phyloP scores from a whole-genome alignment of 1,140 invertebrate genomes.

The Planococcus citri region DNA sequence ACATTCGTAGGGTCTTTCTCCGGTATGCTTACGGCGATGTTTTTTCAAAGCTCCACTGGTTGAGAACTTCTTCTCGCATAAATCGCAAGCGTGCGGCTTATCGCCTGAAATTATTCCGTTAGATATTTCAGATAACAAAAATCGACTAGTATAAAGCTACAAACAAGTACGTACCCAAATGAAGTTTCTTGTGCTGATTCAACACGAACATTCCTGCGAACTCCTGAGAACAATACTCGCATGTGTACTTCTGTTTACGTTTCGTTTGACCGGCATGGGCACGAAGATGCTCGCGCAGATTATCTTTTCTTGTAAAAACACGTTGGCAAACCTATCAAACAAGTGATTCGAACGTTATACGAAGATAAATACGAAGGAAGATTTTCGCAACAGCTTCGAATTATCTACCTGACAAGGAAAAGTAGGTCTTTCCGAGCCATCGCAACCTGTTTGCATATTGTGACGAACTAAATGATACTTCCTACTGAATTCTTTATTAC shows the following conservation, averaged over 20 bases:
- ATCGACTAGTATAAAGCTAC: not conserved
- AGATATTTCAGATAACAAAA: not conserved
- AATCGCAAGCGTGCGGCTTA: constrained; percentile 48
- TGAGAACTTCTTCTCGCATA: constrained; percentile 52
- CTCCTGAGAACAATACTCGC: constrained; percentile 53
- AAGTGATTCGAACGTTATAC: not conserved
- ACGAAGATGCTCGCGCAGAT: constrained; percentile 58
- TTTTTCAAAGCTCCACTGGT: constrained; percentile 60
- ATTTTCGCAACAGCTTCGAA: not conserved
- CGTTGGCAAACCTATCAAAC: constrained; percentile 50
- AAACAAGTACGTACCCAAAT: constrained; percentile 41
- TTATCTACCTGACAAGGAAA: constrained; percentile 46
- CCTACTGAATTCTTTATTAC: constrained; percentile 53
- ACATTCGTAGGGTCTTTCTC: constrained; percentile 61
- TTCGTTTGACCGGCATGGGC: constrained; percentile 53
- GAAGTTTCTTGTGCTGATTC: constrained; percentile 52
- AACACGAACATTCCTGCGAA: constrained; percentile 53
- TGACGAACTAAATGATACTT: constrained; percentile 65
- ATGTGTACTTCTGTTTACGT: constrained; percentile 48
- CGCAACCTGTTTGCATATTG: constrained; percentile 56
- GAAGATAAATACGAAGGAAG: not conserved
- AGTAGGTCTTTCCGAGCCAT: constrained; percentile 42
- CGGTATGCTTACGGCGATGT: constrained; percentile 65
- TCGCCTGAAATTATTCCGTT: constrained; percentile 37
- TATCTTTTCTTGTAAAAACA: constrained; percentile 60